Evolutionary conservation across 2,888 invertebrate genomes (phyloP).

Genomic region (Dendrolimus houi): DNA sequence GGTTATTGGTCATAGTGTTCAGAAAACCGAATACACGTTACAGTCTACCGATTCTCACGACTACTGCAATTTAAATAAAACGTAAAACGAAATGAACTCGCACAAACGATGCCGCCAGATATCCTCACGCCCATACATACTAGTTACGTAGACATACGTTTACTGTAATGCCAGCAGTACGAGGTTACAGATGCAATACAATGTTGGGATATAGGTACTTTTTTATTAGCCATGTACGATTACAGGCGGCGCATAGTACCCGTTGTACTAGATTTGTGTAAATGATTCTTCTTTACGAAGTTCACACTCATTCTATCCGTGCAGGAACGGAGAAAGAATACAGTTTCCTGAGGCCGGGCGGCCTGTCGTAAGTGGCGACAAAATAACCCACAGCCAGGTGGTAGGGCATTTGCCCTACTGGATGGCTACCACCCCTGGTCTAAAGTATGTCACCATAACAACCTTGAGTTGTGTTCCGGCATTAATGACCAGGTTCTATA

Average conservation of each 20-base stretch:
- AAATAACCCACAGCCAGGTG: too few relatives aligned
- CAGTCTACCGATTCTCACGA: constrained; percentile 27
- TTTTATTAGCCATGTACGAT: constrained; percentile 29
- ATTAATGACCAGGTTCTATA: too few relatives aligned
- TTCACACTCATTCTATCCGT: too few relatives aligned
- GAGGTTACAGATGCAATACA: constrained; percentile 36
- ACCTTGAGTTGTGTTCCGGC: too few relatives aligned
- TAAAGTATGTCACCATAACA: too few relatives aligned
- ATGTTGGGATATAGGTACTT: constrained; percentile 24
- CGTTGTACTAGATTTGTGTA: background rate
- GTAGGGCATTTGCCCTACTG: too few relatives aligned
- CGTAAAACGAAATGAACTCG: constrained; percentile 49
- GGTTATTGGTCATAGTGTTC: too few relatives aligned
- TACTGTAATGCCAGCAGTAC: constrained; percentile 33
- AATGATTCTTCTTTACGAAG: background rate
- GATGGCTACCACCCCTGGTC: too few relatives aligned
- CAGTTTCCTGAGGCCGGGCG: too few relatives aligned
- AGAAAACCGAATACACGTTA: constrained; percentile 19
- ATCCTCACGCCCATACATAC: constrained; percentile 24
- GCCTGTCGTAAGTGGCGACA: too few relatives aligned
- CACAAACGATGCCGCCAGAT: constrained; percentile 27
- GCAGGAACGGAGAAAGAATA: too few relatives aligned
- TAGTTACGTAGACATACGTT: constrained; percentile 17
- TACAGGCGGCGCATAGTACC: constrained; percentile 12
- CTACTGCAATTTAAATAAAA: constrained; percentile 44